These are phyloP conservation scores for Gymnocypris eckloni DNA, from an alignment of 2,797 vertebrate genomes.

Conservation along the genomic window DNA sequence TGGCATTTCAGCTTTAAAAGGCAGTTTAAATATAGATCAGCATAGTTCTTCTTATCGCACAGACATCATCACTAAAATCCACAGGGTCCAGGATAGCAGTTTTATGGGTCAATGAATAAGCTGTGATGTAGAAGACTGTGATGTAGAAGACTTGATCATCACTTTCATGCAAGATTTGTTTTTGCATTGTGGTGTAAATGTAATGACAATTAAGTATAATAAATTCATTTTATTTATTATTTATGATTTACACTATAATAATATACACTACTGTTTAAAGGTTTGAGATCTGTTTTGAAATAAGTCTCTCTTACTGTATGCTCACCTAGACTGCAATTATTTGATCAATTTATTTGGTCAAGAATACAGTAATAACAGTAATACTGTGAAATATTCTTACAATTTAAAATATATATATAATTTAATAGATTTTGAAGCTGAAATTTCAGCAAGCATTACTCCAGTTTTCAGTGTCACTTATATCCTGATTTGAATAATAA, in stretches of 20 bases:
- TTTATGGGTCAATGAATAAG: not conserved
- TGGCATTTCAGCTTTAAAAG: not conserved
- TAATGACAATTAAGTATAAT: not conserved
- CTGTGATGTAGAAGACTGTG: not conserved
- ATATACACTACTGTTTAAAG: not conserved
- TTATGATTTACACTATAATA: not conserved
- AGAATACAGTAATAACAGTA: not conserved
- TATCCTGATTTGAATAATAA: not conserved
- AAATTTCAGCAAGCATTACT: not conserved
- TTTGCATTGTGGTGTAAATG: not conserved
- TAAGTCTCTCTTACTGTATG: not conserved
- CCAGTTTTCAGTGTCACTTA: not conserved
- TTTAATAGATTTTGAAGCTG: not conserved
- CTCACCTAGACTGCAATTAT: not conserved
- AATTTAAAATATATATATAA: not conserved
- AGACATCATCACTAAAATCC: not conserved
- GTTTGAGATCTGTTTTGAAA: not conserved
- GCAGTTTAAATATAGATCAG: not conserved
- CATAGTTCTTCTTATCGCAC: not conserved
- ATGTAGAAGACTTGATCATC: not conserved
- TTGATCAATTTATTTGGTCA: not conserved
- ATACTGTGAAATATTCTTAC: not conserved
- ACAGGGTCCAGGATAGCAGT: not conserved
- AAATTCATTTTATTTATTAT: not conserved
- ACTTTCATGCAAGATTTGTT: not conserved